These are phyloP conservation scores for Atta cephalotes DNA, from an alignment of 1,140 invertebrate genomes.

Conservation along the genomic window DNA sequence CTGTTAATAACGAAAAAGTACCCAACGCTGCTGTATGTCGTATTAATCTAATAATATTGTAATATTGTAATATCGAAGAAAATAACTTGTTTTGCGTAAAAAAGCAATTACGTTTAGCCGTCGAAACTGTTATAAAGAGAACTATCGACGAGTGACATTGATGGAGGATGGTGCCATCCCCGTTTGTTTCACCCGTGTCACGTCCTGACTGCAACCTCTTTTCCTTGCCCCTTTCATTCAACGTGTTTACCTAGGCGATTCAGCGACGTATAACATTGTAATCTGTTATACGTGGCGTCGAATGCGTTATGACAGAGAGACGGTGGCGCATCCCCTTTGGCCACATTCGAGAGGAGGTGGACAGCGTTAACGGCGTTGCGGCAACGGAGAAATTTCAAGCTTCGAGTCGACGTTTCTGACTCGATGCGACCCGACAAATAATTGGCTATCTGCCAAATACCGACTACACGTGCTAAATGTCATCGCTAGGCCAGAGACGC, in stretches of 20 bases:
- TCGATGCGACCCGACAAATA: slow-evolving; percentile 62
- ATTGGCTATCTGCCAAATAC: slow-evolving; percentile 68
- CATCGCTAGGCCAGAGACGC: slow-evolving; percentile 51
- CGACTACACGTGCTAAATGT: slow-evolving; percentile 45
- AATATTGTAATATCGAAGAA: slow-evolving; percentile 11
- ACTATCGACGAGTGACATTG: slow-evolving; percentile 50
- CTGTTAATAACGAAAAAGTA: slow-evolving; percentile 34
- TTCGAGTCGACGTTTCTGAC: slow-evolving; percentile 55
- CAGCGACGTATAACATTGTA: slow-evolving; percentile 59
- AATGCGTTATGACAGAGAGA: slow-evolving; percentile 68
- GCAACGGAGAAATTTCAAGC: slow-evolving; percentile 51
- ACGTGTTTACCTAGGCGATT: slow-evolving; percentile 52
- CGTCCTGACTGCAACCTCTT: slow-evolving; percentile 36
- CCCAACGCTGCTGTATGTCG: neutral
- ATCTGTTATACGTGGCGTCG: slow-evolving; percentile 54
- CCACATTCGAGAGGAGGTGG: neutral
- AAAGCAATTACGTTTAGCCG: slow-evolving; percentile 66
- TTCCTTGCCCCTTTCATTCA: slow-evolving; percentile 30
- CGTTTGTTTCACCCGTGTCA: slow-evolving; percentile 32
- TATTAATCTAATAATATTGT: slow-evolving; percentile 1
- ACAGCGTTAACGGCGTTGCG: slow-evolving; percentile 18
- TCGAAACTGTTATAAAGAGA: slow-evolving; percentile 70
- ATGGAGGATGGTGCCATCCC: slow-evolving; percentile 49
- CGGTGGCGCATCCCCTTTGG: neutral
- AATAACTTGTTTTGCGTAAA: slow-evolving; percentile 59